These are phyloP conservation scores for Himalopsyche tibetana DNA, from an alignment of 2,888 invertebrate genomes.

Conservation along the genomic window DNA sequence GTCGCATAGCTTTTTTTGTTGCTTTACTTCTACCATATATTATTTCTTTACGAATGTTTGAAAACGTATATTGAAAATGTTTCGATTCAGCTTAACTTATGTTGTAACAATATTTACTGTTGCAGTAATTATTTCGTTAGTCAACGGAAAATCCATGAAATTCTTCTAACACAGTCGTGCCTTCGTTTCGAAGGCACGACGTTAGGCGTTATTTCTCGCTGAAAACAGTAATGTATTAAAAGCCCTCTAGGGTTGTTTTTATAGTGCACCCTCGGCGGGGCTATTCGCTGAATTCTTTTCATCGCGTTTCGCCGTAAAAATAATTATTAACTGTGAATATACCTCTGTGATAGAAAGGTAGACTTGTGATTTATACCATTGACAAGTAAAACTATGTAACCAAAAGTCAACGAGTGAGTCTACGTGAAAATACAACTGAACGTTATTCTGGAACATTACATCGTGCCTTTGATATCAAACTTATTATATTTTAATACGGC, in stretches of 20 bases:
- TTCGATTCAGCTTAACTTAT: background rate
- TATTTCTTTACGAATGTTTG: too few species aligned
- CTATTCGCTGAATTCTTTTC: conserved; percentile 45
- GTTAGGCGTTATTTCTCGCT: background rate
- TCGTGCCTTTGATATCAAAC: too few species aligned
- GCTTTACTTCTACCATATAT: too few species aligned
- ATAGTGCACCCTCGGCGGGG: conserved; percentile 2
- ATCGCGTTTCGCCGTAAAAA: conserved; percentile 53
- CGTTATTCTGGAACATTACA: too few species aligned
- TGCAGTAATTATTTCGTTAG: background rate
- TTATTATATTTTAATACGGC: too few species aligned
- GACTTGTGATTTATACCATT: background rate
- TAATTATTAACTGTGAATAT: conserved; percentile 47
- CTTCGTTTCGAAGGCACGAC: conserved; percentile 4
- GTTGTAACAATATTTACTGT: background rate
- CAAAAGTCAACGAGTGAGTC: too few species aligned
- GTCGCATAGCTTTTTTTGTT: too few species aligned
- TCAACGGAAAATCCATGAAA: conserved; percentile 15
- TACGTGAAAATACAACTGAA: too few species aligned
- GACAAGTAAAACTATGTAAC: background rate
- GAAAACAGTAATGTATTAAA: conserved; percentile 25
- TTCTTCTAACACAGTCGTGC: conserved; percentile 2
- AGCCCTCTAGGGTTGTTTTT: conserved; percentile 15
- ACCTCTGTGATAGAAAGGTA: background rate
- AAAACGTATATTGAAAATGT: background rate